phyloP scores from a whole-genome alignment of 2,888 invertebrate genomes.

The Baronia brevicornis region DNA sequence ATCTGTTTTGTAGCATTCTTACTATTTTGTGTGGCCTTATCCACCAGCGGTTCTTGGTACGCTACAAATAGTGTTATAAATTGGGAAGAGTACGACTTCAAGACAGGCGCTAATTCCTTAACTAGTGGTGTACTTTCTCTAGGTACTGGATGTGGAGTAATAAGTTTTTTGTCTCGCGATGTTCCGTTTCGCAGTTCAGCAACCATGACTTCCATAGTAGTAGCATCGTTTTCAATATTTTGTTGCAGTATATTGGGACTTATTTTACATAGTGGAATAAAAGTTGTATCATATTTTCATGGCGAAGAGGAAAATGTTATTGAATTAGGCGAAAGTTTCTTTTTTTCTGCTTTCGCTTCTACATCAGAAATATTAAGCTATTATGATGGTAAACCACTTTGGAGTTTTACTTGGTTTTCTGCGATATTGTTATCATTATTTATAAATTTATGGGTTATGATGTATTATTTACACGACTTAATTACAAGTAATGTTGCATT shows the following conservation, averaged over 20 bases:
- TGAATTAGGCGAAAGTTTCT: conserved; percentile 40
- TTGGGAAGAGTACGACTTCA: conserved; percentile 30
- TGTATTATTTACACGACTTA: conserved; percentile 39
- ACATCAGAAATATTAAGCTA: conserved; percentile 52
- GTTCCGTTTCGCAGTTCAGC: conserved; percentile 57
- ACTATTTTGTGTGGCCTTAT: conserved; percentile 47
- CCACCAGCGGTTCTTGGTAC: conserved; percentile 54
- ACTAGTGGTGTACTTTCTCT: conserved; percentile 39
- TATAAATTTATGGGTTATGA: conserved; percentile 45
- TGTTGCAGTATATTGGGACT: conserved; percentile 36
- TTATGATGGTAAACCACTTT: conserved; percentile 42
- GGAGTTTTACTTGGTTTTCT: conserved; percentile 55
- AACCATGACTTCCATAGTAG: conserved; percentile 52
- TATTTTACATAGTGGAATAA: conserved; percentile 48
- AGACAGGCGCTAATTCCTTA: conserved; percentile 29
- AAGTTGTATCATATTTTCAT: conserved; percentile 58
- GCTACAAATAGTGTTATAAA: conserved; percentile 33
- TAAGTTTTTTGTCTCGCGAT: conserved; percentile 43
- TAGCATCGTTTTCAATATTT: conserved; percentile 38
- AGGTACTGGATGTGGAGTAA: conserved; percentile 50
- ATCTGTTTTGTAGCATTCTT: conserved; percentile 34
- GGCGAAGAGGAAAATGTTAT: conserved; percentile 54
- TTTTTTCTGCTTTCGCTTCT: conserved; percentile 44
- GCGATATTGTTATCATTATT: conserved; percentile 40
- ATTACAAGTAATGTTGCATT: conserved; percentile 24